A percentile compares a stretch with the other conserved stretches of the same genome.
Conservation (phyloP, 2,797 vertebrate species). For the Galagoides demidoff region DNA sequence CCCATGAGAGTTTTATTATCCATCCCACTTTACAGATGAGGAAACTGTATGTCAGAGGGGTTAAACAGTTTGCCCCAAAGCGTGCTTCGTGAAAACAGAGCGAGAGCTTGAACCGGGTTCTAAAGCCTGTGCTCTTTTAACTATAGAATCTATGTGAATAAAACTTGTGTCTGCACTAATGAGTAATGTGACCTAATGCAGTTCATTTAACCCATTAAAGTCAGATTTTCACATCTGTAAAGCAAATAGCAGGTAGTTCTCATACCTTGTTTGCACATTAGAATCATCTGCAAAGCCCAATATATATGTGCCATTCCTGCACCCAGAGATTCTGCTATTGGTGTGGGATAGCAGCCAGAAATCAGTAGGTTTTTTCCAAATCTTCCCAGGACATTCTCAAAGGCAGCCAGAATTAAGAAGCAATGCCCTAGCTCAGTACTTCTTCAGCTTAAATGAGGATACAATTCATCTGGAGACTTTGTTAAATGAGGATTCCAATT, state of each 20-base stretch:
- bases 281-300: neutral
- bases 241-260: conserved; percentile 4
- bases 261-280: neutral
- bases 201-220: neutral
- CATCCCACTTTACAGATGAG: neutral
- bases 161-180: neutral
- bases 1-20: conserved; percentile 14
- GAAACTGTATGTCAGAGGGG: neutral
- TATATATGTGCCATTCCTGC: neutral
- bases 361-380: neutral
- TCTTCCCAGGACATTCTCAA: neutral
- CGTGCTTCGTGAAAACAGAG: conserved; percentile 12
- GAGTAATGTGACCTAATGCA: neutral
- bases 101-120: neutral
- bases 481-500: neutral
- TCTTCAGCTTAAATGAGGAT: neutral
- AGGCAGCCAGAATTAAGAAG: neutral
- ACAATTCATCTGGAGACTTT: neutral
- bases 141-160: neutral
- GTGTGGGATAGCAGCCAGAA: neutral
- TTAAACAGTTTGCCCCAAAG: neutral
- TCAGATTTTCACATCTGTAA: neutral
- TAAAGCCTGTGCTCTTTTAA: neutral
- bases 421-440: neutral
- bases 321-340: neutral